phyloP scores from a whole-genome alignment of 2,797 vertebrate genomes.

The Natrix natrix region DNA sequence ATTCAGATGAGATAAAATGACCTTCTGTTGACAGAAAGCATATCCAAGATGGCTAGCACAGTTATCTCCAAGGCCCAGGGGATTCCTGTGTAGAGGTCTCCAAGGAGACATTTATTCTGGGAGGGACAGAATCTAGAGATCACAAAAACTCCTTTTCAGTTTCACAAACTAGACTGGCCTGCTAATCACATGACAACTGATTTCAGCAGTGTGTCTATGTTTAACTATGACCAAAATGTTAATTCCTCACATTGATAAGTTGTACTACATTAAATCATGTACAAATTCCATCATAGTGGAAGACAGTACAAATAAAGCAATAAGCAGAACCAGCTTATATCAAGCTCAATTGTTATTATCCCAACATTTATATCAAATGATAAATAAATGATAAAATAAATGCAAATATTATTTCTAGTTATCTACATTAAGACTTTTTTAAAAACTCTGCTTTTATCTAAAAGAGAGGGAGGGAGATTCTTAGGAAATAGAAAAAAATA shows the following conservation, averaged over 20 bases:
- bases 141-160: background rate
- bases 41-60: background rate
- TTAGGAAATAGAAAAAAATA: background rate
- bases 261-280: background rate
- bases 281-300: background rate
- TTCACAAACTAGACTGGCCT: background rate
- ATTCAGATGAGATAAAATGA: background rate
- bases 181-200: background rate
- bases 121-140: background rate
- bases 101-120: background rate
- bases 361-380: background rate
- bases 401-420: background rate
- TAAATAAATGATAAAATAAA: too few relatives aligned
- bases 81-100: background rate
- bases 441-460: background rate
- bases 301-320: background rate
- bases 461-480: background rate
- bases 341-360: background rate
- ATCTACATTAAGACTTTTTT: background rate
- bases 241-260: background rate
- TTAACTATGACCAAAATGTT: background rate
- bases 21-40: background rate
- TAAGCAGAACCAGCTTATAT: background rate
- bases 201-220: background rate
- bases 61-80: background rate